Conservation (phyloP, 2,888 invertebrate genomes). For the Drosophila recens region DNA sequence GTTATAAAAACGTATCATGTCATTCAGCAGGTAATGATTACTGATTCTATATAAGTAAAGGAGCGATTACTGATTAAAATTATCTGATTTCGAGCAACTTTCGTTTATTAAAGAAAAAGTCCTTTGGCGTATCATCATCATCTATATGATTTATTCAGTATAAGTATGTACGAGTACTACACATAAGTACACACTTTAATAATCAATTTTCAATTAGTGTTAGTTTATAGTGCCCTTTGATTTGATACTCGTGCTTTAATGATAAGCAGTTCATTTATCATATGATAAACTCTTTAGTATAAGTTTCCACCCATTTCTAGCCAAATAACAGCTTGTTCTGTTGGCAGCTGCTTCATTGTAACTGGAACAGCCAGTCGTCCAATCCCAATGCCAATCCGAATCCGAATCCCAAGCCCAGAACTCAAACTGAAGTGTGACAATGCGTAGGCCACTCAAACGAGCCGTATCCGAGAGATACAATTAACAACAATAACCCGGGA, state of each 20-base stretch:
- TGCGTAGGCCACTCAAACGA: conserved; percentile 57
- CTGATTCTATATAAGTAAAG: not conserved
- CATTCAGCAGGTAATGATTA: not conserved
- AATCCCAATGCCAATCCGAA: conserved; percentile 1
- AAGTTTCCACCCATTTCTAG: not conserved
- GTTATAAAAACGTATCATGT: not conserved
- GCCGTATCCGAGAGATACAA: conserved; percentile 58
- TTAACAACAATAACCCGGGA: conserved; percentile 61
- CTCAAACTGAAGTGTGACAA: conserved; percentile 72
- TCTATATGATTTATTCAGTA: conserved; percentile 1
- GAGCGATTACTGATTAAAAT: not conserved
- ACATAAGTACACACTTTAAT: conserved; percentile 40
- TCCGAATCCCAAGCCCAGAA: conserved; percentile 8
- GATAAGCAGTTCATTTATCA: conserved; percentile 6
- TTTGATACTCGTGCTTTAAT: conserved; percentile 20
- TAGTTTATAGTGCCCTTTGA: conserved; percentile 21
- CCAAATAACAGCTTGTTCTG: conserved; percentile 6
- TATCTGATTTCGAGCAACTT: conserved; percentile 5
- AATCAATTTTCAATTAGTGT: conserved; percentile 52
- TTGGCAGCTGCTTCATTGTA: conserved; percentile 23
- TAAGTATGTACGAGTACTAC: conserved; percentile 8
- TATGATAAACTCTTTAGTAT: not conserved
- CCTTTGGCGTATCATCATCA: conserved; percentile 23
- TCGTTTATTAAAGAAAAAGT: conserved; percentile 3
- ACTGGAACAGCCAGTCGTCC: not conserved